Evolutionary conservation across 2,113 vertebrate species (phyloP).

Genomic region (Chloropsis hardwickii): DNA sequence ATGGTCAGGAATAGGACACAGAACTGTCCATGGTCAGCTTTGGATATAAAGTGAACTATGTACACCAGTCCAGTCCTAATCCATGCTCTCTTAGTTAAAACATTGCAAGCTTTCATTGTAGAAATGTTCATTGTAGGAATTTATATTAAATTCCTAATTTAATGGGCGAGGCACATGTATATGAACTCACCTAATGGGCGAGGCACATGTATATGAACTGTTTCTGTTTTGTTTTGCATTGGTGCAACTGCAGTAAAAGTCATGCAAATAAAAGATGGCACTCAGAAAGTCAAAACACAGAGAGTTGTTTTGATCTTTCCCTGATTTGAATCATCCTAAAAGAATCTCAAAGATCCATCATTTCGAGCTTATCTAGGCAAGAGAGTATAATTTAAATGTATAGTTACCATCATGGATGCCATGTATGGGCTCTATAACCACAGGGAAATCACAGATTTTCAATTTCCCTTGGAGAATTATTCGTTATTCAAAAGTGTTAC

Average conservation of each 20-base stretch:
- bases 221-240: neutral
- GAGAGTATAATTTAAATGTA: neutral
- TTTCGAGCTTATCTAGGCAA: neutral
- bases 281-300: neutral
- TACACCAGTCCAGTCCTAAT: neutral
- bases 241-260: neutral
- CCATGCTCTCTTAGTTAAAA: neutral
- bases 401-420: neutral
- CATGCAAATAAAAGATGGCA: neutral
- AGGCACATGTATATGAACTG: neutral
- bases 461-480: conserved; percentile 53
- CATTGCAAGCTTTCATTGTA: neutral
- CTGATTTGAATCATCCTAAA: neutral
- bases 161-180: no score
- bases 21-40: neutral
- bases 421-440: neutral
- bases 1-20: neutral
- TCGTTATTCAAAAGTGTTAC: conserved; percentile 65
- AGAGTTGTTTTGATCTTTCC: neutral
- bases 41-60: neutral
- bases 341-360: neutral
- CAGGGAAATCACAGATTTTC: conserved; percentile 33
- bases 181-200: no score
- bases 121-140: no score
- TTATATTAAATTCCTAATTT: no score